Evolutionary conservation across 35 echinoderm and acorn worm genomes (phyloP), one percentile per base, ranked within the genome.

Genomic region (Acanthaster planci): DNA sequence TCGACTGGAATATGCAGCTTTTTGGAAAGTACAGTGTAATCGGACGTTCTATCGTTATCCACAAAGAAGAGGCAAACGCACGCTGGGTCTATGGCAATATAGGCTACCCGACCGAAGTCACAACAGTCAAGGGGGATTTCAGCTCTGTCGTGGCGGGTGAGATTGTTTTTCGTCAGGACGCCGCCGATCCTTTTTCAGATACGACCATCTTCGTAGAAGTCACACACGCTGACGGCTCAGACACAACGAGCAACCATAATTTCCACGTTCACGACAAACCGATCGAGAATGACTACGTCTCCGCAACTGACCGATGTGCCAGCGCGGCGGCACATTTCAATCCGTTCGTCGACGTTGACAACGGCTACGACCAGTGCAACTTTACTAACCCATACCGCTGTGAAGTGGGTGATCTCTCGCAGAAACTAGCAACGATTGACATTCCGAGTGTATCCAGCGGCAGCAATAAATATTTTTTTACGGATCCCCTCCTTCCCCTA

Each of bases 1-100:
- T 53, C 10, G 96, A 99, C 57, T 99, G 89, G 89, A 99, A 99
- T 50, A 57, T 99, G 82, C 96, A 92, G 38, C 55, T 99, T n/a
- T 99, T 86, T 81, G 96, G 96, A 23, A 76, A 60, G n/a, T 88
- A 99, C 39, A 99, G 96, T 76, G 86, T 99, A 26, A 47, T 89
- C 2, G 96, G 96, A 19, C 67, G 92, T 9, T 92, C 96, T 15
- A 57, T 99, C 27, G 86, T 99, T 50, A 88, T 99, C 59, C 96
- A 99, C 54, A 60, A 80, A 39, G 56, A 1, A 23, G 52, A 54
- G 6, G 86, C 88, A 34, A 39, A 21, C 14, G 68, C 67, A 32
- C 39, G 96, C 39, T 99, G 89, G 89, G 89, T 86, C 56, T 99
- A 93, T 54, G 90, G 91, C 21, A 84, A 60, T 12, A 99, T 99